Conservation (phyloP, 2,888 invertebrate genomes). For the Glyphotaelius pellucidus region DNA sequence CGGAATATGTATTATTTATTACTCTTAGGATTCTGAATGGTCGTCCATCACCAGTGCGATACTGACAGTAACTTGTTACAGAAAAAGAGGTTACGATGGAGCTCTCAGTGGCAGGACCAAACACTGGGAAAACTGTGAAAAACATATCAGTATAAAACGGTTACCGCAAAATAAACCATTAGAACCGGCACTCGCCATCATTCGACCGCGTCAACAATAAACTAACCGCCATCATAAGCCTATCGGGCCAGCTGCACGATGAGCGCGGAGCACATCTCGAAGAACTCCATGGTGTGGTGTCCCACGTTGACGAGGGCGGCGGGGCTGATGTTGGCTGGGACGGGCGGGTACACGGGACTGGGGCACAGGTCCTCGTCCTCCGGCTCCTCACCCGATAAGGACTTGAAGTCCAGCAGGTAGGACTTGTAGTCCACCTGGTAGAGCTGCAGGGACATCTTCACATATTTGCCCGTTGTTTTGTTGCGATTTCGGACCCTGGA, state of each 20-base stretch:
- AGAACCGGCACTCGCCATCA: not conserved
- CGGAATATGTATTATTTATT: too few species aligned
- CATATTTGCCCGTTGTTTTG: conserved; percentile 87
- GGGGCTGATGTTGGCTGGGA: conserved; percentile 69
- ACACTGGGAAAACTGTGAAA: not conserved
- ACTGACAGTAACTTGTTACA: too few species aligned
- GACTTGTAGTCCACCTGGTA: conserved; percentile 99
- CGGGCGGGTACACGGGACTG: conserved; percentile 67
- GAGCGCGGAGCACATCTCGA: conserved; percentile 99
- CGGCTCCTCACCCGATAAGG: conserved; percentile 87
- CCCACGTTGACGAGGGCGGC: conserved; percentile 74
- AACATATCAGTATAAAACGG: not conserved
- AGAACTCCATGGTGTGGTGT: conserved; percentile 99
- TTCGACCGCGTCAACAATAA: not conserved
- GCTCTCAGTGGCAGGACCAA: not conserved
- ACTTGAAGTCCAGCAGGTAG: conserved; percentile 98
- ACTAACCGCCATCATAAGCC: conserved; percentile 59
- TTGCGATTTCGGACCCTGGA: conserved; percentile 92
- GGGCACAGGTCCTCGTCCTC: conserved; percentile 73
- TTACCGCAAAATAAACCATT: not conserved
- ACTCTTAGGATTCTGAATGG: too few species aligned
- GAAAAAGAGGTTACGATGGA: not conserved
- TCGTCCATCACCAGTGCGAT: too few species aligned
- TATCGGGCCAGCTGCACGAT: conserved; percentile 98
- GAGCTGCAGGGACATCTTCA: conserved; percentile 98